Conservation (phyloP, 2,797 vertebrate genomes). For the Holocentrus rufus region DNA sequence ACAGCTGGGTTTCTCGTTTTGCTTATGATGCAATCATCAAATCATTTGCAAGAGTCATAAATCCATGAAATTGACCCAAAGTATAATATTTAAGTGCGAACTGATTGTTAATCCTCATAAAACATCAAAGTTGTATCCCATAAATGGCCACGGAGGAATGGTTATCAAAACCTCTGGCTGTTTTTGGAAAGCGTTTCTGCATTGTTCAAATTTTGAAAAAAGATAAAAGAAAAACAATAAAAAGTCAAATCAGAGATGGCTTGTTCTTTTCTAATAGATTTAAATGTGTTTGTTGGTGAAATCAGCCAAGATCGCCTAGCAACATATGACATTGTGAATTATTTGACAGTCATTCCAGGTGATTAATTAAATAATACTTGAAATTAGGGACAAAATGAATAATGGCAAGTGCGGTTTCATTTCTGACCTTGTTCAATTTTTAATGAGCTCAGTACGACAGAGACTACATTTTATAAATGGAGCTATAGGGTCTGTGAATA, state of each 20-base stretch:
- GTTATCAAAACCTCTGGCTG: too few species aligned
- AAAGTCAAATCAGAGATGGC: neutral
- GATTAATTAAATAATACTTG: slow-evolving; percentile 83
- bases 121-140: slow-evolving; percentile 19
- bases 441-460: slow-evolving; percentile 81
- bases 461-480: slow-evolving; percentile 80
- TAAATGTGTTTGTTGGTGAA: slow-evolving; percentile 53
- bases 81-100: slow-evolving; percentile 47
- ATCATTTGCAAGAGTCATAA: slow-evolving; percentile 48
- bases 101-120: slow-evolving; percentile 31
- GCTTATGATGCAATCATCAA: slow-evolving; percentile 73
- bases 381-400: slow-evolving; percentile 84
- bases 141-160: too few species aligned
- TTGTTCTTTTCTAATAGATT: slow-evolving; percentile 44
- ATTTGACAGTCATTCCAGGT: slow-evolving; percentile 74
- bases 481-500: slow-evolving; percentile 77
- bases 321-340: slow-evolving; percentile 73
- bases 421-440: slow-evolving; percentile 87
- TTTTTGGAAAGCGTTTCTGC: neutral
- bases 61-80: slow-evolving; percentile 67
- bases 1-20: slow-evolving; percentile 37
- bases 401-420: slow-evolving; percentile 82
- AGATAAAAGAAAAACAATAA: neutral
- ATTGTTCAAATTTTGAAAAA: slow-evolving; percentile 10
- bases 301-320: slow-evolving; percentile 60